Conservation (phyloP, 2,113 vertebrate species). For the Balaeniceps rex region DNA sequence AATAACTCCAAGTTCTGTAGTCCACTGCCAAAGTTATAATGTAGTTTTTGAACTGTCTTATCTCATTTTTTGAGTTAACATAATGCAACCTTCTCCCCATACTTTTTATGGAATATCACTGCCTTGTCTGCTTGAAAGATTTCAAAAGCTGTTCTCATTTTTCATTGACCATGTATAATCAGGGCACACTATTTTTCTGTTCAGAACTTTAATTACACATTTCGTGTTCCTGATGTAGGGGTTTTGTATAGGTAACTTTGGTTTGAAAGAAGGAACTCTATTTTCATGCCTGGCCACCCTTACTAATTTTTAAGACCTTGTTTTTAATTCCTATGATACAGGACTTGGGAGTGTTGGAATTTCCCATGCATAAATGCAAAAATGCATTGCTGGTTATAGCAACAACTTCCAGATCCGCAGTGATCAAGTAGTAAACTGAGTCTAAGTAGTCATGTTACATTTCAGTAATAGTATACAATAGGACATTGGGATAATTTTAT, state of each 20-base stretch:
- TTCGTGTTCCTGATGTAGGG: background rate
- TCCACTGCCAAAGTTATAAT: background rate
- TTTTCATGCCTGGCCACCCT: background rate
- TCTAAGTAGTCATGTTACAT: background rate
- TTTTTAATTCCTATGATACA: background rate
- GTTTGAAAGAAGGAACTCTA: background rate
- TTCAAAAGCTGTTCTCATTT: background rate
- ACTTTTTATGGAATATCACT: background rate
- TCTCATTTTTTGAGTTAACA: background rate
- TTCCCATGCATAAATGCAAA: background rate
- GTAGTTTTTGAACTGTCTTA: background rate
- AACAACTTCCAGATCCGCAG: background rate
- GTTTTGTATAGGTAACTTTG: background rate
- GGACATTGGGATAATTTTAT: background rate
- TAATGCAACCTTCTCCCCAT: background rate
- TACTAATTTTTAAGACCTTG: background rate
- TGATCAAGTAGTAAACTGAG: background rate
- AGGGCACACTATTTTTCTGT: background rate
- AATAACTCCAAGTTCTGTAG: background rate
- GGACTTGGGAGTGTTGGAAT: background rate
- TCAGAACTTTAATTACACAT: background rate
- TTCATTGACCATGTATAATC: background rate
- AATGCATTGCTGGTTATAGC: background rate
- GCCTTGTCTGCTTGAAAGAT: background rate
- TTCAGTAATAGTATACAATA: background rate